Evolutionary conservation across 2,888 invertebrate species (phyloP).

Genomic region (Syrphus vitripennis): DNA sequence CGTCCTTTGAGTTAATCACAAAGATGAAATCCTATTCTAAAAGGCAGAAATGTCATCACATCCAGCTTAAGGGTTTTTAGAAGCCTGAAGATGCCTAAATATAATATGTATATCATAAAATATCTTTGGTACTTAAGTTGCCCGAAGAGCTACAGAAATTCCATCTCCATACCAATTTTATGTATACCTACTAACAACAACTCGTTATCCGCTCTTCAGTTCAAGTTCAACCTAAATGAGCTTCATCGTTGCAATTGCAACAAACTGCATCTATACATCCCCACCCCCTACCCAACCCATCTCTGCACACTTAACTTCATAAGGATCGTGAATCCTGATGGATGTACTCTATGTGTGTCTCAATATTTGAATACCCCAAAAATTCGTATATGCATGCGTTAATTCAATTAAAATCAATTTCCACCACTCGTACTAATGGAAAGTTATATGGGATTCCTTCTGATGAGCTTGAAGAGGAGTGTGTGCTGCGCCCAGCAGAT

Average conservation of each 20-base stretch:
- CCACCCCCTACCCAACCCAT: background rate
- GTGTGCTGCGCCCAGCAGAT: slow-evolving; percentile 48
- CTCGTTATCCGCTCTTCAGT: slow-evolving; percentile 56
- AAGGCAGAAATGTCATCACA: background rate
- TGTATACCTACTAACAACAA: slow-evolving; percentile 45
- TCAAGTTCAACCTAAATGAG: slow-evolving; percentile 49
- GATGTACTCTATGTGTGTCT: too few species aligned
- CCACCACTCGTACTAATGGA: slow-evolving; percentile 60
- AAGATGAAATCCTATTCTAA: background rate
- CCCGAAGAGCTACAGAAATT: background rate
- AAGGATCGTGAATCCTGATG: slow-evolving; percentile 12
- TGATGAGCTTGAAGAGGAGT: slow-evolving; percentile 55
- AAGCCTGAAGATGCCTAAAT: background rate
- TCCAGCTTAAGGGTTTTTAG: background rate
- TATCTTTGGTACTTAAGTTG: background rate
- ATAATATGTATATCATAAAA: background rate
- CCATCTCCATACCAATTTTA: background rate
- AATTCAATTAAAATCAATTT: slow-evolving; percentile 70
- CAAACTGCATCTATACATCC: background rate
- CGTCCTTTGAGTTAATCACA: background rate
- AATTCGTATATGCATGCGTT: slow-evolving; percentile 51
- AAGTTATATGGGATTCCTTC: slow-evolving; percentile 36
- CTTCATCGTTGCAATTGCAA: slow-evolving; percentile 28
- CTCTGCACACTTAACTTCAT: background rate
- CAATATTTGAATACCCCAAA: background rate